Evolutionary conservation across 2,888 invertebrate genomes (phyloP).

Genomic region (Perithous albicinctus): DNA sequence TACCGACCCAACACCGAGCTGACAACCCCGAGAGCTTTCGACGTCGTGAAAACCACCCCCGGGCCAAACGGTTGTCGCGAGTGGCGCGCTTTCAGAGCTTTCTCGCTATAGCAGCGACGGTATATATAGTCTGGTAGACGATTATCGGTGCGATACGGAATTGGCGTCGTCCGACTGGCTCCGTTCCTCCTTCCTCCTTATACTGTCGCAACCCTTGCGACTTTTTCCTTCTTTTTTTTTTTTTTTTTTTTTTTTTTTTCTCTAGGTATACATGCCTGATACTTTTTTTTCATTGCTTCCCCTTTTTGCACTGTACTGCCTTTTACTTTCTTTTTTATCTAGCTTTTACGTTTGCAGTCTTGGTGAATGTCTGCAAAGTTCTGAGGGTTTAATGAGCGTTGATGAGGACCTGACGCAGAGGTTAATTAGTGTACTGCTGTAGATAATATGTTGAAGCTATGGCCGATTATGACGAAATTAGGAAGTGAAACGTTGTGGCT

Average conservation of each 20-base stretch:
- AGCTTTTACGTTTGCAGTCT: slow-evolving; percentile 11
- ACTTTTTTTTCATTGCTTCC: slow-evolving; percentile 14
- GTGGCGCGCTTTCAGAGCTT: neutral
- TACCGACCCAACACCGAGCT: slow-evolving; percentile 47
- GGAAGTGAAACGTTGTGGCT: too few relatives aligned
- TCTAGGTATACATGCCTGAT: neutral
- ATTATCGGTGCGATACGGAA: slow-evolving; percentile 79
- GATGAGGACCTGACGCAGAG: too few relatives aligned
- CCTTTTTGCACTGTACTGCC: slow-evolving; percentile 58
- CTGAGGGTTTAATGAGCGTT: slow-evolving; percentile 3
- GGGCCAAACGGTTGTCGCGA: neutral
- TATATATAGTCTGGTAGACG: slow-evolving; percentile 73
- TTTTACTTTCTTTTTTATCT: slow-evolving; percentile 58
- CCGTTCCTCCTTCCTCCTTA: slow-evolving; percentile 45
- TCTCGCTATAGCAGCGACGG: neutral
- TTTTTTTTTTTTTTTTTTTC: neutral
- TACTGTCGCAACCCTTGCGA: neutral
- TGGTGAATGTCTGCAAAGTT: slow-evolving; percentile 1
- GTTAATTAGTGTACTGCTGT: too few relatives aligned
- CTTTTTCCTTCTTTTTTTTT: neutral
- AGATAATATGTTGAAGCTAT: too few relatives aligned
- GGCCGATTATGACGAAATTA: too few relatives aligned
- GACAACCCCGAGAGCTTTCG: slow-evolving; percentile 6
- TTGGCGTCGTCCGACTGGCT: slow-evolving; percentile 68
- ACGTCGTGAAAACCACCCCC: slow-evolving; percentile 32